A percentile compares a stretch with the other conserved stretches of the same genome.
These are phyloP conservation scores for Syrphus vitripennis DNA, from an alignment of 2,888 invertebrate genomes.

Conservation along the genomic window DNA sequence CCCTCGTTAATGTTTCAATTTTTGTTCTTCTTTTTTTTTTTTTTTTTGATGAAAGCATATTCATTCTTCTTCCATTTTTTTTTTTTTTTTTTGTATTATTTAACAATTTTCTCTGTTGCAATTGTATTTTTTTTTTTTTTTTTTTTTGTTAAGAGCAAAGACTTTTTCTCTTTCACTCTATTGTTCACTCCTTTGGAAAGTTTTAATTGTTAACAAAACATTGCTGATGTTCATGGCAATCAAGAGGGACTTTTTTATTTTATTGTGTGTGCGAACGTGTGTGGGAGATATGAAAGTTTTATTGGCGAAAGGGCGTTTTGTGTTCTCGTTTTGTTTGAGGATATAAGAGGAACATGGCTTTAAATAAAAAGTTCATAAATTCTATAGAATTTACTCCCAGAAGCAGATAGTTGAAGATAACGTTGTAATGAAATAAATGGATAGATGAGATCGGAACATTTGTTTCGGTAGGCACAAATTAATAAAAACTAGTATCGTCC, in stretches of 20 bases:
- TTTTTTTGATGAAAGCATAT: background rate
- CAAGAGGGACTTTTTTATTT: constrained; percentile 8
- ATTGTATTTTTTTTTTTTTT: constrained; percentile 7
- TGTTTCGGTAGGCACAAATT: too few relatives aligned
- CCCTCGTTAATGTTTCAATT: constrained; percentile 10
- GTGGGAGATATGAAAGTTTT: background rate
- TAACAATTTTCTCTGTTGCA: constrained; percentile 16
- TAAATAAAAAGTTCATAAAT: background rate
- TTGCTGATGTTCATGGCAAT: constrained; percentile 35
- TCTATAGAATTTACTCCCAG: background rate
- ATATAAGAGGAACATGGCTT: background rate
- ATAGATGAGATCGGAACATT: background rate
- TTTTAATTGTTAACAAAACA: constrained; percentile 52
- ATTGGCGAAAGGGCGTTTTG: background rate
- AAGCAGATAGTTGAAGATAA: background rate
- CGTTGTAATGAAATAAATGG: background rate
- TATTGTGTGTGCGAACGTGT: background rate
- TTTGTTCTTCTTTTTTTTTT: background rate
- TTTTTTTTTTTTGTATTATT: background rate
- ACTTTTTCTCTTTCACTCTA: constrained; percentile 2
- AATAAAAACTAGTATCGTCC: too few relatives aligned
- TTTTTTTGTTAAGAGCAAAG: background rate
- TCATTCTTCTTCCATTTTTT: background rate
- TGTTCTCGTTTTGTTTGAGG: background rate
- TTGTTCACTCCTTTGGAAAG: constrained; percentile 39